Evolutionary conservation across 2,888 invertebrate species (phyloP), one percentile per base, ranked within the genome.

Genomic region (Neoaliturus tenellus): DNA sequence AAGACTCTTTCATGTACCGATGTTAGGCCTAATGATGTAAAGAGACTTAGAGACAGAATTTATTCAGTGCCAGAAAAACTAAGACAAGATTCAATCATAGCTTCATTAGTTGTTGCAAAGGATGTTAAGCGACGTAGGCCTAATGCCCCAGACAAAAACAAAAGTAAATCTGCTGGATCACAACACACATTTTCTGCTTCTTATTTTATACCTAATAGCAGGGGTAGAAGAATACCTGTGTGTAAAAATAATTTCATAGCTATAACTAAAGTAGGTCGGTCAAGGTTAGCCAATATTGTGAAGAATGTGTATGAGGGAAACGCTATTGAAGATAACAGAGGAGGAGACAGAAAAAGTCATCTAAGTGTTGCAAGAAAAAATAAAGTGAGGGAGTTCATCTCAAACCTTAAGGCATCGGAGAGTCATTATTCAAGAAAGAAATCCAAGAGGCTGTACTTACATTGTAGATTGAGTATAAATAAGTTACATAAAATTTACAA

Each of bases 351-450:
- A 73, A 73, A 73, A 73, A 48, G 82, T 48, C 35, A 48, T 51
- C 31, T 14, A 20, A 51, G 73, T 73, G 20, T 48, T n/a, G 1
- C 12, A 8, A 82, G 73, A 82, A 82, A 82, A 35, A 51, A 71
- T 20, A 82, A 82, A 71, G 82, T 82, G 8, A 82, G 44, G 17
- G 73, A 82, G 55, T 82, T 82, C 48, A 82, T 82, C 35, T 51
- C 51, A 12, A 82, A 73, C 12, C 33, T 82, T 10, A 71, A 73
- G 14, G 82, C 48, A 23, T 44, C 82, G 20, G 69, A 81, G 44
- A 41, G 51, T 31, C 35, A 35, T 10, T 35, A 35, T 35, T 6
- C 4, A 4, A 4, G 35, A 4, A 35, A 35, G 10, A 35, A 35
- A 35, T 75, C 78, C 20, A 80, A 80, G 55, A 48, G 80, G 55